Base-by-base conservation (phyloP, 1,140 invertebrate species). In the Manduca sexta region DNA sequence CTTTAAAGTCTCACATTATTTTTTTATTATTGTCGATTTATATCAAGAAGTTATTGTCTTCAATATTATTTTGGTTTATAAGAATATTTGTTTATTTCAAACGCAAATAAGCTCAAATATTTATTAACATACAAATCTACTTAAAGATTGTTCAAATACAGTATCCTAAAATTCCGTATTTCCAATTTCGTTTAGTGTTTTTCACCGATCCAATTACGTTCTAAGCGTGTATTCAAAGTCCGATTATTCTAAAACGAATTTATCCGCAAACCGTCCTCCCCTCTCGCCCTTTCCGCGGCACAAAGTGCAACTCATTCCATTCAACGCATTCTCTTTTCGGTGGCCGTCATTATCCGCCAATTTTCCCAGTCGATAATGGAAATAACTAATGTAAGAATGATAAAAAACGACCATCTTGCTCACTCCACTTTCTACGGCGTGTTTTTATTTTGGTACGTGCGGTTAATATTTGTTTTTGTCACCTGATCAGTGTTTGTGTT, bases 401-500 rank as follows among this genome's bases (percentile, higher is more conserved):
- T 30, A 11, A 10, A 39, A 21, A 45, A 42, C 21, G 39, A 31
- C 14, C 18, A 39, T 50, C 34, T 34, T n/a, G 34, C 35, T 47
- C 33, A 34, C 17, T 41, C 46, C 29, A 51, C 59, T 61, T 61
- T 62, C 52, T 56, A 50, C 42, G 43, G 41, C 34, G 13, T 33
- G 12, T 26, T 58, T 45, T 58, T 55, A 55, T 62, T 62, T 42
- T 49, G 41, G 43, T 31, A 55, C 33, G 43, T 47, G 51, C 30
- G 42, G 33, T 35, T 33, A 45, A 34, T 57, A 40, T 63, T 63
- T 63, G 49, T 56, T 59, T 63, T 63, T 63, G 60, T 62, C 60
- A 53, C 50, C 49, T 33, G 49, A 55, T 49, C 42, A 31, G 14
- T 56, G 35, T 51, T 56, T 51, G 49, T 43, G 49, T 51, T 56